Base-by-base conservation (phyloP, 2,113 vertebrate genomes). In the Neolamprologus ventralis region DNA sequence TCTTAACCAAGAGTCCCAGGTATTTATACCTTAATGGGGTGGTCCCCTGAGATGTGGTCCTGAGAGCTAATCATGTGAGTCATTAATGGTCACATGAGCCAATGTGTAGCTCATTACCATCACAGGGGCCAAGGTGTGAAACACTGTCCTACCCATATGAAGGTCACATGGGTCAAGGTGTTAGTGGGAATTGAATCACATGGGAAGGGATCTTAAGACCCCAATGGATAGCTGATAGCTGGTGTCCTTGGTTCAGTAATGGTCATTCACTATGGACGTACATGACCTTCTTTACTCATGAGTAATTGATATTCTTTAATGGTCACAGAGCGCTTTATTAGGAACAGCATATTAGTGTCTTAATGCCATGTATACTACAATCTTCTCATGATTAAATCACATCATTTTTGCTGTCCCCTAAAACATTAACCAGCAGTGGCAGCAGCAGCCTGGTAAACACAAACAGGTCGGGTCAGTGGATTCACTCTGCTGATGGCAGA, bases 321-420 rank as follows among this genome's bases (percentile, higher is more conserved):
- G 19, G 7, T 68, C 33, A 14, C 7, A 68, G 35, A 23, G 2
- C 0, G 2, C n/a, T 1, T 23, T 71, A 0, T 42, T 71, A 71
- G 35, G 35, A 71, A 42, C 65, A 42, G 7, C 7, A 71, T 6
- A 23, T 40, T 23, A 42, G 1, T 23, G n/a, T 42, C 35, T 23
- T 71, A 42, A 23, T 6, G 0, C 19, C 31, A 11, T 68, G 19
- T 68, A 13, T 6, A n/a, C 35, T 42, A 16, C n/a, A 23, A 16
- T 71, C 65, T 45, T 42, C 21, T 6, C 65, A 26, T 0, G 21
- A 42, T 73, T 73, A 42, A 23, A 17, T 42, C 21, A 45, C n/a
- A 73, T 45, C 8, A 7, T 16, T 73, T 73, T 45, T 73, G 37
- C 13, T 2, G 37, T 45, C 65, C 21, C 37, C 21, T 73, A 26